phyloP scores from a whole-genome alignment of 2,797 vertebrate genomes.

The Darevskia nairensis region DNA sequence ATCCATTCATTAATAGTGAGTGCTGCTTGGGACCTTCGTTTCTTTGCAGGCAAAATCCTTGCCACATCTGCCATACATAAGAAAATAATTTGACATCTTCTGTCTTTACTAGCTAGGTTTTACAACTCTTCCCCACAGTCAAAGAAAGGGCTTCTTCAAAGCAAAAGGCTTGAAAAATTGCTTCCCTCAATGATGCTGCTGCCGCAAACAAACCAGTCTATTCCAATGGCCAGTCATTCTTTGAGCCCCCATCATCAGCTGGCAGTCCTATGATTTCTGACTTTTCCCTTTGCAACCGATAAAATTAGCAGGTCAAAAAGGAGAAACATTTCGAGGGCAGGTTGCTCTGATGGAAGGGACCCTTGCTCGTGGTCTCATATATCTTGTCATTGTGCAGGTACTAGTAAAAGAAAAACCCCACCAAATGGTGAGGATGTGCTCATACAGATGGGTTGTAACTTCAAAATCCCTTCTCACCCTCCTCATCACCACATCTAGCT shows the following conservation, averaged over 20 bases:
- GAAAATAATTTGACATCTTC: not conserved
- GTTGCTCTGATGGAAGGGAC: not conserved
- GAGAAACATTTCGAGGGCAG: not conserved
- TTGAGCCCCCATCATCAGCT: not conserved
- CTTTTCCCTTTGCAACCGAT: not conserved
- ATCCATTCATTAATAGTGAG: too few species aligned
- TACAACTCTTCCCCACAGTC: not conserved
- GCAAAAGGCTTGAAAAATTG: not conserved
- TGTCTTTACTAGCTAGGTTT: not conserved
- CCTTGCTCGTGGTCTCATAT: not conserved
- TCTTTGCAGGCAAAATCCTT: not conserved
- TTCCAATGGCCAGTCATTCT: not conserved
- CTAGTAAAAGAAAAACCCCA: too few species aligned
- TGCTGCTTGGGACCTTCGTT: not conserved
- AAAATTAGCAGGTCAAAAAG: not conserved
- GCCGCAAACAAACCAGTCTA: not conserved
- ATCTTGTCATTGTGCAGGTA: too few species aligned
- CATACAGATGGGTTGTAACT: too few species aligned
- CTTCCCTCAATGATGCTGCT: not conserved
- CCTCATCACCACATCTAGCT: not conserved
- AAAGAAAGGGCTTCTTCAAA: not conserved
- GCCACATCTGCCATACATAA: not conserved
- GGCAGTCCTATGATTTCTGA: not conserved
- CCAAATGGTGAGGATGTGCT: too few species aligned
- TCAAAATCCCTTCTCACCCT: not conserved